These are phyloP conservation scores for Rallus crepitans DNA, from an alignment of 2,797 vertebrate genomes.

Conservation along the genomic window DNA sequence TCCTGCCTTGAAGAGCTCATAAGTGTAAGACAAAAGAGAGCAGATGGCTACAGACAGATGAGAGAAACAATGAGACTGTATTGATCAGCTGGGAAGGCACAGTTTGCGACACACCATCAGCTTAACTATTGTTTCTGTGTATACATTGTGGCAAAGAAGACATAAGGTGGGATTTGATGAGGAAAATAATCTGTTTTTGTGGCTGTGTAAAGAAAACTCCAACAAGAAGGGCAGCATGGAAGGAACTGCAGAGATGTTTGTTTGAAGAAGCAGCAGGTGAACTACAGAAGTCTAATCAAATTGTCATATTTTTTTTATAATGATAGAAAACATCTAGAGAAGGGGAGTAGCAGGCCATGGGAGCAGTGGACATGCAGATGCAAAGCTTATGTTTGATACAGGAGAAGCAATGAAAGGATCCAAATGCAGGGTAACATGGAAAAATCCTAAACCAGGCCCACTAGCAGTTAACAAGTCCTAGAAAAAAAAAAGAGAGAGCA, in stretches of 20 bases:
- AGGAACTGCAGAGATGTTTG: background rate
- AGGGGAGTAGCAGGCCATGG: background rate
- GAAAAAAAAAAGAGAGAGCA: background rate
- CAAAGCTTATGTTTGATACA: background rate
- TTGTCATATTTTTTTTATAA: background rate
- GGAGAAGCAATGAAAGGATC: background rate
- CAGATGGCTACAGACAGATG: conserved; percentile 62
- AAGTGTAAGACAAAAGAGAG: conserved; percentile 54
- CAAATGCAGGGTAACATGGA: background rate
- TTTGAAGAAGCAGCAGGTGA: background rate
- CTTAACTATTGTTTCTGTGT: background rate
- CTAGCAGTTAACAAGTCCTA: background rate
- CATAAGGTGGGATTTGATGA: background rate
- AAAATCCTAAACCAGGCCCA: background rate
- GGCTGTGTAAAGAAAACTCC: background rate
- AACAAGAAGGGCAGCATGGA: background rate
- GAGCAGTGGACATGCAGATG: background rate
- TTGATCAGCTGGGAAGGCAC: background rate
- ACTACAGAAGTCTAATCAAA: background rate
- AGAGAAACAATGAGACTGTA: conserved; percentile 48
- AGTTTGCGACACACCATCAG: background rate
- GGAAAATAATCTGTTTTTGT: background rate
- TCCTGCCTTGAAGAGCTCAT: conserved; percentile 28
- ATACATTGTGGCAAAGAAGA: background rate
- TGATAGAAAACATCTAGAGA: background rate